These are phyloP conservation scores for Lordiphosa andalusiaca DNA, from an alignment of 2,888 invertebrate genomes.

Conservation along the genomic window DNA sequence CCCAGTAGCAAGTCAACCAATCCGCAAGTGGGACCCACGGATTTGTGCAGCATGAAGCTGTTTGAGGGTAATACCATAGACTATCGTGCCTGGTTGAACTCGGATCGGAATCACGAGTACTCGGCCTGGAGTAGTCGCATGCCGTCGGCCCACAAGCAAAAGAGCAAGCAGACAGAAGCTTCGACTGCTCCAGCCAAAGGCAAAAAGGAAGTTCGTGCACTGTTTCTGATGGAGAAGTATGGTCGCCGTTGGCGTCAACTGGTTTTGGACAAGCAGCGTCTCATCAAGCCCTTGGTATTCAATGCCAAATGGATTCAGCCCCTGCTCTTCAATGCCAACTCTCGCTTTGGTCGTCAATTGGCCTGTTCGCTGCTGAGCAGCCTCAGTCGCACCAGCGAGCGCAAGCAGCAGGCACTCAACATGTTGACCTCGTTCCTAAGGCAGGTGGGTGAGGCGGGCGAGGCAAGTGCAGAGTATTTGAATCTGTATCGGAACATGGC, in stretches of 20 bases:
- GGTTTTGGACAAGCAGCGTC: slow-evolving; percentile 73
- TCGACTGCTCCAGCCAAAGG: slow-evolving; percentile 16
- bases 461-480: slow-evolving; percentile 95
- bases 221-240: slow-evolving; percentile 88
- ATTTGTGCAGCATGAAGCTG: slow-evolving; percentile 82
- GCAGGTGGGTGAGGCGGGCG: slow-evolving; percentile 92
- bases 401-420: slow-evolving; percentile 89
- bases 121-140: slow-evolving; percentile 86
- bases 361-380: slow-evolving; percentile 94
- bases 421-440: slow-evolving; percentile 93
- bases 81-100: slow-evolving; percentile 87
- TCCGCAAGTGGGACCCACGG: slow-evolving; percentile 80
- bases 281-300: slow-evolving; percentile 81
- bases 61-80: slow-evolving; percentile 86
- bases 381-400: slow-evolving; percentile 86
- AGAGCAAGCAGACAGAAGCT: slow-evolving; percentile 40
- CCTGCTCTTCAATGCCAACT: slow-evolving; percentile 95
- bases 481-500: slow-evolving; percentile 92
- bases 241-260: slow-evolving; percentile 84
- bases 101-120: slow-evolving; percentile 86
- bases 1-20: slow-evolving; percentile 58
- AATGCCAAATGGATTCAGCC: slow-evolving; percentile 90
- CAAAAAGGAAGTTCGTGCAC: slow-evolving; percentile 73
- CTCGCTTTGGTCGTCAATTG: slow-evolving; percentile 92
- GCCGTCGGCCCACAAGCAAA: slow-evolving; percentile 76